Evolutionary conservation across 2,113 vertebrate genomes (phyloP), one percentile per base, ranked within the genome.

Genomic region (Ceratotherium simum): DNA sequence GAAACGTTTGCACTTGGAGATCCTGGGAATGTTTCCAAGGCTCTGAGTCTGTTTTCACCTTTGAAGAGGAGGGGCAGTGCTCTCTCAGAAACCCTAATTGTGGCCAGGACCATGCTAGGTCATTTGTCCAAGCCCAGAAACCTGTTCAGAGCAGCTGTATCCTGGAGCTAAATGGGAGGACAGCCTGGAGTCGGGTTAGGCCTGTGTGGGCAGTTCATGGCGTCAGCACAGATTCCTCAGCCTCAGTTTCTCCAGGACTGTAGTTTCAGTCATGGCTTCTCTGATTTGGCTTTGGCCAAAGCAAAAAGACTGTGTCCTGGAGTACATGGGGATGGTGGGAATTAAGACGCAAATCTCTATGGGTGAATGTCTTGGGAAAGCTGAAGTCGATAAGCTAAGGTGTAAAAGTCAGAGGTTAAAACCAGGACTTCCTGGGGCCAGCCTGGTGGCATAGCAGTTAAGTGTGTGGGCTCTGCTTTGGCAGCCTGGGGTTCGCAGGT

Each of bases 1-100:
- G 58, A 87, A 94, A 94, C 7, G 62, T 90, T 86, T 92, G 51
- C n/a, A 69, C 89, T 76, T 64, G 79, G 94, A 93, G 54, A 79
- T 84, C 33, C 70, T 91, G 46, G 58, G 60, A 73, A 64, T 14
- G 29, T 27, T 93, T 96, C 31, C 42, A 78, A 82, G 90, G 36
- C 5, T 91, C 69, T 29, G 70, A 39, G 54, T 88, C 39, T 56
- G 42, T 51, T 86, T 85, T 51, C 5, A 70, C 29, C 21, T 36
- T 90, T 16, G 60, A 72, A 48, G 64, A 80, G 36, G 6, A 81
- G 31, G 13, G 8, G 21, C 62, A 13, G 16, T 36, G 16, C 20
- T 88, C 64, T 80, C 76, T 81, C 16, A 91, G 70, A 85, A 60
- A 23, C n/a, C 42, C 33, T 12, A 12, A 79, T 39, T 16, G 46